Conservation (phyloP, 2,888 invertebrate species). For the Melangyna quadrimaculata region DNA sequence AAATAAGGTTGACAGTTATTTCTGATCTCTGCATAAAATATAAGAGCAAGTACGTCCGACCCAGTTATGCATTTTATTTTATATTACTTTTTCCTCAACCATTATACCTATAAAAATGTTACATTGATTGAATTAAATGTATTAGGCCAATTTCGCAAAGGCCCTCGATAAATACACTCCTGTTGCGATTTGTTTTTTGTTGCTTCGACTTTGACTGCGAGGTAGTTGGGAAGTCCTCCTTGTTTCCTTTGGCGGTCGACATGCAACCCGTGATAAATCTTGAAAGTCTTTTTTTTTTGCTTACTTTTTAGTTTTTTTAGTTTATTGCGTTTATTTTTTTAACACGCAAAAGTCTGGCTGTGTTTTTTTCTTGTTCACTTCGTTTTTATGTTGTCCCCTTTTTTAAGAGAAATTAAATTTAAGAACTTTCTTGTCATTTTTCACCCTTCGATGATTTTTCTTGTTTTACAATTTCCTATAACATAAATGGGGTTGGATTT, state of each 20-base stretch:
- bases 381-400: neutral
- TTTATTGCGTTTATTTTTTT: neutral
- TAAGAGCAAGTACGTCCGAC: too few species aligned
- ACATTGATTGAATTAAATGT: neutral
- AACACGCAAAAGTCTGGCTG: constrained; percentile 12
- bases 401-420: constrained; percentile 9
- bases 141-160: neutral
- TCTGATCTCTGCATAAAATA: too few species aligned
- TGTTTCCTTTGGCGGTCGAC: constrained; percentile 28
- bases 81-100: too few species aligned
- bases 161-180: neutral
- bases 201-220: neutral
- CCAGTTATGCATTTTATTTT: too few species aligned
- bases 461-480: neutral
- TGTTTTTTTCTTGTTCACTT: neutral
- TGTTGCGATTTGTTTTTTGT: neutral
- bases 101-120: neutral
- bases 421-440: neutral
- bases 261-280: constrained; percentile 44
- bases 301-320: neutral
- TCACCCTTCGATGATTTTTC: neutral
- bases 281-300: neutral
- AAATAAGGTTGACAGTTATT: too few species aligned
- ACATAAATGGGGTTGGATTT: neutral
- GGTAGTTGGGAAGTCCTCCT: constrained; percentile 2